phyloP scores from a whole-genome alignment of 2,113 vertebrate genomes.

The Anhinga anhinga region DNA sequence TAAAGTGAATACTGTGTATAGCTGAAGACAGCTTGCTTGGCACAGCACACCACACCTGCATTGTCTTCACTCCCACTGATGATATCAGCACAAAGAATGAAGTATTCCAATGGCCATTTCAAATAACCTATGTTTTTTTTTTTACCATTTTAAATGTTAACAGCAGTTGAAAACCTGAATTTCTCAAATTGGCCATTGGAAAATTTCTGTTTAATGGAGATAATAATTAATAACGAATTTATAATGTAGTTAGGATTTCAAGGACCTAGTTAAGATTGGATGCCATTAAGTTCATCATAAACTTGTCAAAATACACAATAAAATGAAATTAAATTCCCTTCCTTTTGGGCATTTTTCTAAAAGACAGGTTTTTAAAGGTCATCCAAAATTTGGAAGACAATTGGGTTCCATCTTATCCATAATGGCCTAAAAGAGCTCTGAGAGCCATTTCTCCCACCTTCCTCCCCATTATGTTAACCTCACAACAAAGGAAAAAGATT shows the following conservation, averaged over 20 bases:
- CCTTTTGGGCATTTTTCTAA: background rate
- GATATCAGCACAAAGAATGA: background rate
- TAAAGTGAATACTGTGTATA: background rate
- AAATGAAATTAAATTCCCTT: background rate
- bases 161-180: background rate
- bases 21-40: background rate
- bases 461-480: background rate
- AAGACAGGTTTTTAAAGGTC: background rate
- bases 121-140: background rate
- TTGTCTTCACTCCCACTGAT: background rate
- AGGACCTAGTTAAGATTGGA: background rate
- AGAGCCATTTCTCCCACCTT: background rate
- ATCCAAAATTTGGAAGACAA: background rate
- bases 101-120: background rate
- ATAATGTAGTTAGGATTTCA: background rate
- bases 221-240: conserved; percentile 19
- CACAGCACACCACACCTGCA: background rate
- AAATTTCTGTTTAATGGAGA: conserved; percentile 6
- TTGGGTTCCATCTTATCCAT: background rate
- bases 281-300: background rate
- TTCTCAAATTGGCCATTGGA: background rate
- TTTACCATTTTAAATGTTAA: background rate
- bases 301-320: conserved; percentile 29
- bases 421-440: background rate
- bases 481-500: background rate